Evolutionary conservation across 1,140 invertebrate species (phyloP).

Genomic region (Leptonema lineaticorne): DNA sequence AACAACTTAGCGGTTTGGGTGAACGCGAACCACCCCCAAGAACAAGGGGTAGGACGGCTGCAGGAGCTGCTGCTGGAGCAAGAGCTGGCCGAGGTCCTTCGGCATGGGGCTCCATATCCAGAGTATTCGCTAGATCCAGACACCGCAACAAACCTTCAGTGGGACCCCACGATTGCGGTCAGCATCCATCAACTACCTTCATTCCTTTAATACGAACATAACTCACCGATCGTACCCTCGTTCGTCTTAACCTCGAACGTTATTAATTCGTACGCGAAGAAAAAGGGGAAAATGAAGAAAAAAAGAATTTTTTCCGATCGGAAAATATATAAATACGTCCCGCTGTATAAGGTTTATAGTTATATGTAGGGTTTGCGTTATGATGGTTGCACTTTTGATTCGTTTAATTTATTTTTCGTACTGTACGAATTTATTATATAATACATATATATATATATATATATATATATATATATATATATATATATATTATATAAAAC

Average conservation of each 20-base stretch:
- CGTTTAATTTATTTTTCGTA: too few relatives aligned
- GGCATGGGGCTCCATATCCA: slow-evolving; percentile 78
- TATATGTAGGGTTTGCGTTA: too few relatives aligned
- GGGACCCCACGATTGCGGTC: slow-evolving; percentile 40
- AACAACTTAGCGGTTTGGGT: slow-evolving; percentile 67
- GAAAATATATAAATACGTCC: too few relatives aligned
- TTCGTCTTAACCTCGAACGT: not conserved
- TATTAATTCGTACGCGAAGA: not conserved
- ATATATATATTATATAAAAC: not conserved
- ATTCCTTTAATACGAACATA: not conserved
- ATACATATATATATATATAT: not conserved
- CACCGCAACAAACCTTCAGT: slow-evolving; percentile 70
- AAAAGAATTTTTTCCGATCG: too few relatives aligned
- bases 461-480: not conserved
- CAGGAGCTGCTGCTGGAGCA: slow-evolving; percentile 48
- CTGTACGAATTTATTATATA: not conserved
- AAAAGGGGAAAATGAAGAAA: too few relatives aligned
- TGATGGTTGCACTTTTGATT: too few relatives aligned
- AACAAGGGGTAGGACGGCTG: slow-evolving; percentile 43
- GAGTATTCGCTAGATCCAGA: slow-evolving; percentile 82
- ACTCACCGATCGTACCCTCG: not conserved
- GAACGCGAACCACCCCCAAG: slow-evolving; percentile 55
- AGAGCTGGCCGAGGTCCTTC: slow-evolving; percentile 61
- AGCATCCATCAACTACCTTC: slow-evolving; percentile 8
- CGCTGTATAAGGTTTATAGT: too few relatives aligned